These are phyloP conservation scores for Heliconius ismenius DNA, from an alignment of 2,888 invertebrate genomes.

Conservation along the genomic window DNA sequence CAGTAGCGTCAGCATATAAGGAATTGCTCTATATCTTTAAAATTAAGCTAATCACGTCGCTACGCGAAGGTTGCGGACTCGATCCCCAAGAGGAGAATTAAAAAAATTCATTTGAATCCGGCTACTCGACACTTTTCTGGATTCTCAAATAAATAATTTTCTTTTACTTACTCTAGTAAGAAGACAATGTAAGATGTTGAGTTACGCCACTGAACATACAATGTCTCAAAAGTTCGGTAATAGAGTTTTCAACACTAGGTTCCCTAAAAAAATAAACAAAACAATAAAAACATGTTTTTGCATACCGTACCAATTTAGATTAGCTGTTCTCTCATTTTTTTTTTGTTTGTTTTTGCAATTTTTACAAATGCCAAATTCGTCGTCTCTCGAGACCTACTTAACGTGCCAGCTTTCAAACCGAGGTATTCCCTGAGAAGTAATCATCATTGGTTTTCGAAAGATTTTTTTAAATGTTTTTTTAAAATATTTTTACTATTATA, in stretches of 20 bases:
- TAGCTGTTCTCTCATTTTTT: constrained; percentile 63
- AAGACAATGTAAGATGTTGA: background rate
- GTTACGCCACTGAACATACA: background rate
- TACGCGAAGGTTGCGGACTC: no score
- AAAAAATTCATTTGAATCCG: no score
- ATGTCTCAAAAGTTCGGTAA: background rate
- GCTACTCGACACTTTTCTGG: no score
- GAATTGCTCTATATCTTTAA: background rate
- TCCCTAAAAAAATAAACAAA: background rate
- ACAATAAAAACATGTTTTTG: background rate
- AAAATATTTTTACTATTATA: background rate
- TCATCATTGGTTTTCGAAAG: constrained; percentile 13
- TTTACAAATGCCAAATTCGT: constrained; percentile 69
- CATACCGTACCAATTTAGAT: constrained; percentile 69
- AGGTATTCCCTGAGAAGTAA: constrained; percentile 22
- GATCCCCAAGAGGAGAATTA: no score
- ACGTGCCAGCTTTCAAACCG: constrained; percentile 49
- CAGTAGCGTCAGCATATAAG: constrained; percentile 50
- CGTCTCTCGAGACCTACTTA: constrained; percentile 63
- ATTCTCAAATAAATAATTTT: background rate
- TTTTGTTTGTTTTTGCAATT: constrained; percentile 59
- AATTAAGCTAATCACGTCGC: background rate
- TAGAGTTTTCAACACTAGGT: no score
- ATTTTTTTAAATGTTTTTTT: background rate
- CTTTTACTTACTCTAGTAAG: background rate